Percentiles rank a stretch among this genome's conserved stretches.
These are phyloP conservation scores for Shargacucullia verbasci DNA, from an alignment of 2,888 invertebrate genomes.

Conservation along the genomic window DNA sequence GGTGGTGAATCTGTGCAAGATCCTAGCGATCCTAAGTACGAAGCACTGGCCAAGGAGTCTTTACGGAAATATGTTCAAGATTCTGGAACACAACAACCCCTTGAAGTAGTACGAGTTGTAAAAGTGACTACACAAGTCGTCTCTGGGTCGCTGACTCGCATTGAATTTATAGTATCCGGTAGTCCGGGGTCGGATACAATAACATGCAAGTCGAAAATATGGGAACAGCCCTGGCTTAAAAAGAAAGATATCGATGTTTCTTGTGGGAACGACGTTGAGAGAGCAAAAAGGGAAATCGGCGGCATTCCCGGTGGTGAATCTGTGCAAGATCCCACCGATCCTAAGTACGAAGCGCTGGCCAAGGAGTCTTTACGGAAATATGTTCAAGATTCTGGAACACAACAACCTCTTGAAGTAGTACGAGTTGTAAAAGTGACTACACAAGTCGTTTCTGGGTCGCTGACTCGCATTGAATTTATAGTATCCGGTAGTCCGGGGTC, in stretches of 20 bases:
- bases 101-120: constrained; percentile 35
- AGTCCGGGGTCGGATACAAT: background rate
- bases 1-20: constrained; percentile 55
- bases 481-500: background rate
- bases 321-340: constrained; percentile 45
- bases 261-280: constrained; percentile 37
- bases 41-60: constrained; percentile 54
- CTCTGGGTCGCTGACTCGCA: constrained; percentile 47
- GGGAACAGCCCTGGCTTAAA: constrained; percentile 11
- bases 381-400: constrained; percentile 24
- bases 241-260: constrained; percentile 53
- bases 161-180: constrained; percentile 35
- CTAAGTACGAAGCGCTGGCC: constrained; percentile 52
- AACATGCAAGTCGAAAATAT: constrained; percentile 11
- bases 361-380: constrained; percentile 56
- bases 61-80: constrained; percentile 45
- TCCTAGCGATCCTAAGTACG: constrained; percentile 48
- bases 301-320: constrained; percentile 50
- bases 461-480: constrained; percentile 12
- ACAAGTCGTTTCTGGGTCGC: constrained; percentile 9
- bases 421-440: constrained; percentile 41
- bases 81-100: constrained; percentile 14
- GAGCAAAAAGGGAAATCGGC: constrained; percentile 21
- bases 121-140: constrained; percentile 58
- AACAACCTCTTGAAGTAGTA: constrained; percentile 21